Conservation (phyloP, 2,888 invertebrate genomes). For the Coremacera marginata region DNA sequence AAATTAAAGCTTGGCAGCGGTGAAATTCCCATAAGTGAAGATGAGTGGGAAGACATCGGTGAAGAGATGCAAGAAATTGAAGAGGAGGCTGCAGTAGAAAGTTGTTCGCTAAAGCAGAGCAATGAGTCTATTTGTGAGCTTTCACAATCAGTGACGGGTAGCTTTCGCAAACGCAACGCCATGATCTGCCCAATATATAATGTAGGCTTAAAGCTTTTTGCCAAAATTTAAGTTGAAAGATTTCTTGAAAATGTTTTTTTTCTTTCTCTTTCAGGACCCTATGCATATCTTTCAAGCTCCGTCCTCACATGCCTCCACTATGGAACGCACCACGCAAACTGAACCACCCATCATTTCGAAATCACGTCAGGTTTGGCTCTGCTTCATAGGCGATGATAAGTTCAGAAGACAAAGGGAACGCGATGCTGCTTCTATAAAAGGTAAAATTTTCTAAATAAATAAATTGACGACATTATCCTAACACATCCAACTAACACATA, state of each 20-base stretch:
- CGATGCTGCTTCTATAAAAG: slow-evolving; percentile 74
- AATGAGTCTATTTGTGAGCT: slow-evolving; percentile 55
- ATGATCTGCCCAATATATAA: slow-evolving; percentile 77
- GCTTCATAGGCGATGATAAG: slow-evolving; percentile 82
- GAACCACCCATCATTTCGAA: slow-evolving; percentile 79
- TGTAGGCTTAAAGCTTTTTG: slow-evolving; percentile 64
- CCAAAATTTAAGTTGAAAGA: not conserved
- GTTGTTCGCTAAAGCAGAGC: slow-evolving; percentile 50
- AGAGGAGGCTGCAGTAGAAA: slow-evolving; percentile 38
- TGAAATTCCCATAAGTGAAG: slow-evolving; percentile 83
- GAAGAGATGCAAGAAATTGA: slow-evolving; percentile 52
- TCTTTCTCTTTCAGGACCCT: slow-evolving; percentile 64
- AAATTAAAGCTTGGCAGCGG: slow-evolving; percentile 81
- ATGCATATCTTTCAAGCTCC: slow-evolving; percentile 66
- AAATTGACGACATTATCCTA: too few species aligned
- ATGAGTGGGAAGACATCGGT: slow-evolving; percentile 84
- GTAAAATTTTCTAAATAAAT: slow-evolving; percentile 35
- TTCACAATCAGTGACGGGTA: slow-evolving; percentile 59
- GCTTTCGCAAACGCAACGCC: slow-evolving; percentile 72
- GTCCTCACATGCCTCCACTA: slow-evolving; percentile 73
- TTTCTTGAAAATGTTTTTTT: not conserved
- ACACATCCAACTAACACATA: too few species aligned
- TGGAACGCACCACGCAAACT: slow-evolving; percentile 88
- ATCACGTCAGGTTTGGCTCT: slow-evolving; percentile 85
- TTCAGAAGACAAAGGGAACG: slow-evolving; percentile 81